phyloP scores from a whole-genome alignment of 2,888 invertebrate genomes.

The Euphydryas editha region DNA sequence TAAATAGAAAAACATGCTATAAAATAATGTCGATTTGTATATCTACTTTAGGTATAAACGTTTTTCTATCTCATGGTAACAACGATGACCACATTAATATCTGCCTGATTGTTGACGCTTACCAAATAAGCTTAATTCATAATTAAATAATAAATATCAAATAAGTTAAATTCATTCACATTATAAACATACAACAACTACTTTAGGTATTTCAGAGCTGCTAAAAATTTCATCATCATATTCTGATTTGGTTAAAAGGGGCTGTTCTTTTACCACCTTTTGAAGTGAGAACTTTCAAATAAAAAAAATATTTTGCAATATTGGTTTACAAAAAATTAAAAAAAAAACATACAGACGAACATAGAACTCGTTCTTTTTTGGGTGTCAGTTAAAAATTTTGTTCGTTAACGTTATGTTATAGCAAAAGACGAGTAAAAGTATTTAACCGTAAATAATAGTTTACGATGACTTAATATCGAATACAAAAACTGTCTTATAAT shows the following conservation, averaged over 20 bases:
- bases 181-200: background rate
- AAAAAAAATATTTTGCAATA: too few relatives aligned
- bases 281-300: too few relatives aligned
- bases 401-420: too few relatives aligned
- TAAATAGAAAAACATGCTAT: too few relatives aligned
- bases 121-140: background rate
- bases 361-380: too few relatives aligned
- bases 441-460: background rate
- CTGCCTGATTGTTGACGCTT: background rate
- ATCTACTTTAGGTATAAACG: background rate
- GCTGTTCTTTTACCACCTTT: too few relatives aligned
- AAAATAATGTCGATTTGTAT: background rate
- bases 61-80: background rate
- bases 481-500: background rate
- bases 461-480: background rate
- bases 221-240: too few relatives aligned
- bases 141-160: background rate
- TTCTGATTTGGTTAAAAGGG: too few relatives aligned
- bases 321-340: too few relatives aligned
- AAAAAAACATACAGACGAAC: too few relatives aligned
- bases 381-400: too few relatives aligned
- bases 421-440: background rate
- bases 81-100: background rate
- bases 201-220: too few relatives aligned
- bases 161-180: background rate